Evolutionary conservation across 2,113 vertebrate species (phyloP).

Genomic region (Coturnix japonica): DNA sequence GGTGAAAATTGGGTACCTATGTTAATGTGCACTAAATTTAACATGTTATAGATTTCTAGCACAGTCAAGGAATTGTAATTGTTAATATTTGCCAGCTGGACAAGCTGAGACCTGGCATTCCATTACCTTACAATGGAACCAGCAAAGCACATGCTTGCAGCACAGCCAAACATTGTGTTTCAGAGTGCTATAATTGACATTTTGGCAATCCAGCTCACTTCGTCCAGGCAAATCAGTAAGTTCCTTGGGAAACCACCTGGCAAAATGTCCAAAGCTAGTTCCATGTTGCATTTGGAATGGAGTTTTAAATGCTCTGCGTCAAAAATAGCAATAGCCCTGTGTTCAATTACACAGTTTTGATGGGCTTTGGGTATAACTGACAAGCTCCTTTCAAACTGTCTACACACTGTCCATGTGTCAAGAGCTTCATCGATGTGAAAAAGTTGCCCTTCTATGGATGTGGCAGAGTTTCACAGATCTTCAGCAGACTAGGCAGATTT

Average conservation of each 20-base stretch:
- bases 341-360: not conserved
- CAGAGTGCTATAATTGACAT: fast-evolving
- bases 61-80: not conserved
- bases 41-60: not conserved
- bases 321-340: not conserved
- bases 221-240: not conserved
- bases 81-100: not conserved
- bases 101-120: not conserved
- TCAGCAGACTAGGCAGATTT: not conserved
- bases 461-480: not conserved
- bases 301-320: not conserved
- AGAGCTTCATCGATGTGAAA: fast-evolving
- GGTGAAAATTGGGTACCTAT: not conserved
- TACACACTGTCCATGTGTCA: not conserved
- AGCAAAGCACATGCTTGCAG: not conserved
- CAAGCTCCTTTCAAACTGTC: not conserved
- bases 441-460: not conserved
- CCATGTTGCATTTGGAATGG: not conserved
- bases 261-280: not conserved
- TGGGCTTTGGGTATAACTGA: not conserved
- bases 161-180: not conserved
- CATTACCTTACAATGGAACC: not conserved
- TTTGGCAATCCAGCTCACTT: not conserved
- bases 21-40: not conserved
- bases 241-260: not conserved